phyloP scores from a whole-genome alignment of 2,113 vertebrate genomes.

The Siniperca knerii region DNA sequence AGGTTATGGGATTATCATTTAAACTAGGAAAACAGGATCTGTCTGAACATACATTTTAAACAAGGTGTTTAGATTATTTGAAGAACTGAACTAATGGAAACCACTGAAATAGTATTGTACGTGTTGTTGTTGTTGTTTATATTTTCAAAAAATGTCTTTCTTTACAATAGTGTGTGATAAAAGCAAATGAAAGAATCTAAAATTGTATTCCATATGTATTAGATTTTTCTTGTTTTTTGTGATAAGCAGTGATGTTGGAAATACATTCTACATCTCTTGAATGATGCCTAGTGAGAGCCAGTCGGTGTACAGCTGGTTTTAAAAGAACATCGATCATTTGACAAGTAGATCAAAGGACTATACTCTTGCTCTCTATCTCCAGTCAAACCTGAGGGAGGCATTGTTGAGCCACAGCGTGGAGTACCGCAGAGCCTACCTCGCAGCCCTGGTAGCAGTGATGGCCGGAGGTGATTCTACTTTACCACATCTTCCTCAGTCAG shows the following conservation, averaged over 20 bases:
- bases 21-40: neutral
- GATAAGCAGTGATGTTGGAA: neutral
- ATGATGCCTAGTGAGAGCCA: neutral
- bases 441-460: constrained; percentile 82
- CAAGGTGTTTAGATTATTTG: neutral
- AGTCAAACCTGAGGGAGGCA: constrained; percentile 84
- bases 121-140: neutral
- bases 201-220: neutral
- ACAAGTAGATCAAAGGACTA: neutral
- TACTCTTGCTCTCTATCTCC: constrained; percentile 4
- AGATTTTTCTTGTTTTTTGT: neutral
- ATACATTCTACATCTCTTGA: neutral
- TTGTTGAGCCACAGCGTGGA: constrained; percentile 74
- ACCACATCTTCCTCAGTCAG: constrained; percentile 6
- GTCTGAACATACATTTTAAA: neutral
- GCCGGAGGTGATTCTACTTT: constrained; percentile 8
- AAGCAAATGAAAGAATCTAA: neutral
- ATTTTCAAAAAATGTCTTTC: neutral
- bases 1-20: neutral
- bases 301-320: neutral
- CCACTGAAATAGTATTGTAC: neutral
- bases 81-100: neutral
- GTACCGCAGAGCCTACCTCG: constrained; percentile 84
- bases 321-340: neutral
- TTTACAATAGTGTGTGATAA: neutral